Conservation (phyloP, 1,140 invertebrate species). For the Wasmannia auropunctata region DNA sequence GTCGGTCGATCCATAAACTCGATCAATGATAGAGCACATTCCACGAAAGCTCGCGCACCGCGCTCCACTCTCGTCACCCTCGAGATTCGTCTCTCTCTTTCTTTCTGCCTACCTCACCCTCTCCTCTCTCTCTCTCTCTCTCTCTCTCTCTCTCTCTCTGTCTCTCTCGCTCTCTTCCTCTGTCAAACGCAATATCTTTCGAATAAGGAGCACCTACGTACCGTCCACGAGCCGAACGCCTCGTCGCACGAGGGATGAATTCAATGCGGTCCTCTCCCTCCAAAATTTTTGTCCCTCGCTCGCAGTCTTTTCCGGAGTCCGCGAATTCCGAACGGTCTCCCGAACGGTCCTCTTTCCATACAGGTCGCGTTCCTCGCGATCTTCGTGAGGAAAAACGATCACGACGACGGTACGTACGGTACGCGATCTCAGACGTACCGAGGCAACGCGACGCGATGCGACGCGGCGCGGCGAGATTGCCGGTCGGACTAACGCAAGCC, state of each 20-base stretch:
- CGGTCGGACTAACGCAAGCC: slow-evolving; percentile 69
- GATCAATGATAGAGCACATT: slow-evolving; percentile 29
- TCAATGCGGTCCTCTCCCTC: not conserved
- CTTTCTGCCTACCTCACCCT: not conserved
- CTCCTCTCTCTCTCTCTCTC: not conserved
- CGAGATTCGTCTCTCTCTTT: not conserved
- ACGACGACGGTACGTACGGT: too few relatives aligned
- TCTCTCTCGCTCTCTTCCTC: too few relatives aligned
- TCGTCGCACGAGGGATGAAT: not conserved
- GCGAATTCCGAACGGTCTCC: not conserved
- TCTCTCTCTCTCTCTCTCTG: not conserved
- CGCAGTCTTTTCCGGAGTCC: not conserved
- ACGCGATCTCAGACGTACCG: not conserved
- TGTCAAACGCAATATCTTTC: not conserved
- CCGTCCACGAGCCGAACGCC: not conserved
- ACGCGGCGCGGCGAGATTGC: slow-evolving; percentile 67
- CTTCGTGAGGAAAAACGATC: not conserved
- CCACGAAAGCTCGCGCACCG: not conserved
- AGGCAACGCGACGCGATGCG: slow-evolving; percentile 30
- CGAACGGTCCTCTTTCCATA: too few relatives aligned
- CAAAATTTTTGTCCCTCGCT: not conserved
- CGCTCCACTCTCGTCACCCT: not conserved
- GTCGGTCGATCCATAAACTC: slow-evolving; percentile 24
- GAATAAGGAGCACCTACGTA: not conserved
- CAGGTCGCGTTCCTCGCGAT: not conserved